These are phyloP conservation scores for Hucho hucho DNA, from an alignment of 2,113 vertebrate species.

Conservation along the genomic window DNA sequence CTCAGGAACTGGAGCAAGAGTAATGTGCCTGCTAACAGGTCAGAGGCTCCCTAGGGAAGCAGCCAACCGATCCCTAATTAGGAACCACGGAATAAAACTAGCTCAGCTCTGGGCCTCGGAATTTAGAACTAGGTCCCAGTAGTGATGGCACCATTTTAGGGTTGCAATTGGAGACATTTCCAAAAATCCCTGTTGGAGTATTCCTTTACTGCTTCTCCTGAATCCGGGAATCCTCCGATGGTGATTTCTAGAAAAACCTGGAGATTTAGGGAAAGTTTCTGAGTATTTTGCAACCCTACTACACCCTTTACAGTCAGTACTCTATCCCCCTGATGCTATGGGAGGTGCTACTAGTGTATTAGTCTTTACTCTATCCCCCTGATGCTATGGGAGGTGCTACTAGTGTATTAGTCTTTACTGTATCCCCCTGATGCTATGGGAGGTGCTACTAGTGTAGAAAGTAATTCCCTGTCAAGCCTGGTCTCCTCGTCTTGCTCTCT, in stretches of 20 bases:
- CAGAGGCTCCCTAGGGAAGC: constrained; percentile 65
- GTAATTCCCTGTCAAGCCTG: constrained; percentile 61
- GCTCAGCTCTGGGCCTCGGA: constrained; percentile 39
- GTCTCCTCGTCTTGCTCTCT: constrained; percentile 56
- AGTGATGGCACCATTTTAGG: constrained; percentile 19
- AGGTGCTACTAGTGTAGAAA: constrained; percentile 58
- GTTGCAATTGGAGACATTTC: not conserved
- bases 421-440: constrained; percentile 43
- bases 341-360: constrained; percentile 57
- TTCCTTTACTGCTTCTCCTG: no score
- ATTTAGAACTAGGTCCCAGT: not conserved
- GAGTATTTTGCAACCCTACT: no score
- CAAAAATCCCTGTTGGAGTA: no score
- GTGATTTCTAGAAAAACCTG: no score
- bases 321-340: constrained; percentile 36
- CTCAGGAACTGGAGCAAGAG: constrained; percentile 66
- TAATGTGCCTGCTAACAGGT: constrained; percentile 67
- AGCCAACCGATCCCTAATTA: constrained; percentile 62
- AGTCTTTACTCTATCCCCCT: constrained; percentile 16
- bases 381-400: constrained; percentile 50
- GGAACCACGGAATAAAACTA: constrained; percentile 63
- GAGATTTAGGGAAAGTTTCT: no score
- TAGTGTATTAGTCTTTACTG: constrained; percentile 37
- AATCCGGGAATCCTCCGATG: no score
- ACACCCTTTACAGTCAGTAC: not conserved